These are phyloP conservation scores for Berghia stephanieae DNA, from an alignment of 1,140 invertebrate species.

Conservation along the genomic window DNA sequence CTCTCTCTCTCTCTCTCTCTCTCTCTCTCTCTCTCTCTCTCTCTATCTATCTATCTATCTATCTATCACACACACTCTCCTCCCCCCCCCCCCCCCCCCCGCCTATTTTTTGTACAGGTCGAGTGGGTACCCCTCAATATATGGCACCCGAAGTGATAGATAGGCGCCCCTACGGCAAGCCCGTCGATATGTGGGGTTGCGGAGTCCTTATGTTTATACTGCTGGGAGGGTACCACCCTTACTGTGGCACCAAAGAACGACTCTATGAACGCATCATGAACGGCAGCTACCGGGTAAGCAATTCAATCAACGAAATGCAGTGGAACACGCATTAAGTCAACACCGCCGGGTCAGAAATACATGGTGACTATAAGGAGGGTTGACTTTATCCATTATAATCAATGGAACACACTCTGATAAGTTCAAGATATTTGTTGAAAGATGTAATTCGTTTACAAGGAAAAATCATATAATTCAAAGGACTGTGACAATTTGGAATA, in stretches of 20 bases:
- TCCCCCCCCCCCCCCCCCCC: not conserved
- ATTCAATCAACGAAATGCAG: not conserved
- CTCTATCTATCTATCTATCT: too few species aligned
- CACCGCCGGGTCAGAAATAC: not conserved
- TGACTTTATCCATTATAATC: too few species aligned
- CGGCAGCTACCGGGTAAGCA: conserved; percentile 74
- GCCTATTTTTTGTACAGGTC: conserved; percentile 71
- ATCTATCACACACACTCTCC: not conserved
- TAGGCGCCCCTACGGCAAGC: conserved; percentile 91
- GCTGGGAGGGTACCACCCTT: conserved; percentile 92
- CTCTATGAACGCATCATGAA: conserved; percentile 89
- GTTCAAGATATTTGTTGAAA: too few species aligned
- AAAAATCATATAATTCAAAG: too few species aligned
- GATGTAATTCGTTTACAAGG: too few species aligned
- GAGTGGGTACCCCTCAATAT: conserved; percentile 94
- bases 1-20: not conserved
- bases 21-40: not conserved
- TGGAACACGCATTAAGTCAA: not conserved
- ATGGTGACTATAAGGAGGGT: not conserved
- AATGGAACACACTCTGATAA: too few species aligned
- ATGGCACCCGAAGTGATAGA: conserved; percentile 97
- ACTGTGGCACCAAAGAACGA: conserved; percentile 90
- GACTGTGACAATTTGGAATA: too few species aligned
- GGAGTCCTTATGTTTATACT: conserved; percentile 94
- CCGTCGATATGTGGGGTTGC: conserved; percentile 95